Percentiles rank a stretch among this genome's conserved stretches.
Conservation (phyloP, 2,113 vertebrate genomes). For the Chlorodrepanis virens region DNA sequence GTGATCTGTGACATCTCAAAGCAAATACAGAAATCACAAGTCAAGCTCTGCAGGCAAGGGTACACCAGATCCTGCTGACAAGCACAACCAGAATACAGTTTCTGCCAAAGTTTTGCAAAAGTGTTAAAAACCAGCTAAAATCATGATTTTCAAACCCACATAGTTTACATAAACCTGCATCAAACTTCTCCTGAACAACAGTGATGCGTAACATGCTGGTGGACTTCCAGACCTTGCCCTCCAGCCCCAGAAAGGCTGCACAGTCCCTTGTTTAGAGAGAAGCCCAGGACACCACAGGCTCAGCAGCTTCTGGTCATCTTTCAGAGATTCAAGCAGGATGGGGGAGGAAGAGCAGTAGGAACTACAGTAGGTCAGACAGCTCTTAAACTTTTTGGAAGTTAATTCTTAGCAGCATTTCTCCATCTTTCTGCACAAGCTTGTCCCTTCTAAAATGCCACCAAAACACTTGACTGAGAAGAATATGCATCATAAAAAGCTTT, state of each 20-base stretch:
- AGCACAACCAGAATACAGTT: background rate
- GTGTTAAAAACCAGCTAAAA: background rate
- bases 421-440: background rate
- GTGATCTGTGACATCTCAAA: background rate
- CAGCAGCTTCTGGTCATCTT: background rate
- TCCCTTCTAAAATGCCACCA: background rate
- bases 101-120: background rate
- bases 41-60: background rate
- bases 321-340: background rate
- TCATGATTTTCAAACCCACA: background rate
- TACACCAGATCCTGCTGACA: background rate
- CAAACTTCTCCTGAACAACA: background rate
- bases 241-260: background rate
- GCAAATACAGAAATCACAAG: background rate
- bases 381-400: background rate
- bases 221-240: background rate
- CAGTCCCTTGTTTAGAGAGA: background rate
- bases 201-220: accelerated
- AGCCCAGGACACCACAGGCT: background rate
- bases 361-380: background rate
- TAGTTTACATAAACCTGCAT: background rate
- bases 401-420: background rate
- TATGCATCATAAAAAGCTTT: background rate
- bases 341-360: background rate
- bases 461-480: background rate